Conservation (phyloP, 2,888 invertebrate species). For the Mesoligia furuncula region DNA sequence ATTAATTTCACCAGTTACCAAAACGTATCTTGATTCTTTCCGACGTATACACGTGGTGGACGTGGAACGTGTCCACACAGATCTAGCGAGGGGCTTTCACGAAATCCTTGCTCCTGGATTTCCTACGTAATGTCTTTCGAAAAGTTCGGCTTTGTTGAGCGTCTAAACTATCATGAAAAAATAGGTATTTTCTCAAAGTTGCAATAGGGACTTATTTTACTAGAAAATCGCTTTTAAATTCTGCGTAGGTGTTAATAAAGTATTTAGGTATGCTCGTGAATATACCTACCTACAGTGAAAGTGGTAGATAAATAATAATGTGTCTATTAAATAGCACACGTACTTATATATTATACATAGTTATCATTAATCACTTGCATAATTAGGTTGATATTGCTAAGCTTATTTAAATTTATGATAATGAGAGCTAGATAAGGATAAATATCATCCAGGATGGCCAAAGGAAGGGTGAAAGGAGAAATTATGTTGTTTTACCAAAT, state of each 20-base stretch:
- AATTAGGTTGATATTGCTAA: slow-evolving; percentile 46
- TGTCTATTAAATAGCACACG: background rate
- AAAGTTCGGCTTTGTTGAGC: background rate
- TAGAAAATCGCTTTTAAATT: background rate
- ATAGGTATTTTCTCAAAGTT: background rate
- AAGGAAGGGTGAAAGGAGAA: background rate
- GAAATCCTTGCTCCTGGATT: slow-evolving; percentile 73
- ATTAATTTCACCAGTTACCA: slow-evolving; percentile 6
- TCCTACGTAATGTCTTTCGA: slow-evolving; percentile 58
- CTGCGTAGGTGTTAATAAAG: too few relatives aligned
- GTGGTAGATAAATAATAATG: background rate
- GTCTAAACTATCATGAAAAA: background rate
- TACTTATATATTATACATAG: background rate
- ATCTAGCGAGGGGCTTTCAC: slow-evolving; percentile 60
- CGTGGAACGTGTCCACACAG: slow-evolving; percentile 68
- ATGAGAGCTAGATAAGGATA: background rate
- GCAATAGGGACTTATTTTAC: too few relatives aligned
- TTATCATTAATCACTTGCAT: slow-evolving; percentile 43
- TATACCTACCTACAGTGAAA: slow-evolving; percentile 7
- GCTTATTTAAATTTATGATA: slow-evolving; percentile 45
- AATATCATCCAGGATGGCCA: background rate
- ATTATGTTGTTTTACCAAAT: background rate
- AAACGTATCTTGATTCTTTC: slow-evolving; percentile 76
- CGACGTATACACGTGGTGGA: slow-evolving; percentile 59
- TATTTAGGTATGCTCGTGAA: too few relatives aligned